Evolutionary conservation across 2,113 vertebrate genomes (phyloP).

Genomic region (Gambusia holbrooki): DNA sequence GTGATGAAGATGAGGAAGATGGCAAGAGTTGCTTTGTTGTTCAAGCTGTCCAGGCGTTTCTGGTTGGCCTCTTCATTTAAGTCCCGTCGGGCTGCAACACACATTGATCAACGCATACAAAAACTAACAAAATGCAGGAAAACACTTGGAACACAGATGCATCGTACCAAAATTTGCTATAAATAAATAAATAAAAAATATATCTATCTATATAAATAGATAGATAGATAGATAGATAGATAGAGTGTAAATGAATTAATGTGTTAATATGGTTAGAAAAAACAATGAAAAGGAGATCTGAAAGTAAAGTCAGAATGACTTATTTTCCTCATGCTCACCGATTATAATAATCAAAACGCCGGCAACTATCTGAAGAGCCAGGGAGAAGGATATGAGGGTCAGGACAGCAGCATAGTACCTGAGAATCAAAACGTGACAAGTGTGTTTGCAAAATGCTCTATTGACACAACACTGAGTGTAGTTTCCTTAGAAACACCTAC

Average conservation of each 20-base stretch:
- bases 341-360: conserved; percentile 88
- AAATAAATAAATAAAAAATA: not conserved
- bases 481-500: not conserved
- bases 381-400: conserved; percentile 87
- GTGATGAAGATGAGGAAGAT: conserved; percentile 88
- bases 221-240: not conserved
- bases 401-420: conserved; percentile 84
- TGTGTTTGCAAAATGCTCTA: not conserved
- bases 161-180: not conserved
- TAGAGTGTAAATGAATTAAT: conserved; percentile 45
- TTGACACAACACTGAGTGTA: not conserved
- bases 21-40: conserved; percentile 83
- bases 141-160: conserved; percentile 4
- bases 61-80: conserved; percentile 86
- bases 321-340: conserved; percentile 76
- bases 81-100: conserved; percentile 85
- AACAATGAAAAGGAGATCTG: conserved; percentile 20
- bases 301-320: conserved; percentile 8
- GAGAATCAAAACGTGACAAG: not conserved
- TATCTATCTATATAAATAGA: too few relatives aligned
- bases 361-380: conserved; percentile 86
- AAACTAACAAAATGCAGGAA: conserved; percentile 34
- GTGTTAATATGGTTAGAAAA: conserved; percentile 49
- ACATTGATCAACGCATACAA: conserved; percentile 42
- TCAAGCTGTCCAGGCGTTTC: conserved; percentile 83